Evolutionary conservation across 1,140 invertebrate genomes (phyloP), one percentile per base, ranked within the genome.

Genomic region (Drosophila pseudoananassae): DNA sequence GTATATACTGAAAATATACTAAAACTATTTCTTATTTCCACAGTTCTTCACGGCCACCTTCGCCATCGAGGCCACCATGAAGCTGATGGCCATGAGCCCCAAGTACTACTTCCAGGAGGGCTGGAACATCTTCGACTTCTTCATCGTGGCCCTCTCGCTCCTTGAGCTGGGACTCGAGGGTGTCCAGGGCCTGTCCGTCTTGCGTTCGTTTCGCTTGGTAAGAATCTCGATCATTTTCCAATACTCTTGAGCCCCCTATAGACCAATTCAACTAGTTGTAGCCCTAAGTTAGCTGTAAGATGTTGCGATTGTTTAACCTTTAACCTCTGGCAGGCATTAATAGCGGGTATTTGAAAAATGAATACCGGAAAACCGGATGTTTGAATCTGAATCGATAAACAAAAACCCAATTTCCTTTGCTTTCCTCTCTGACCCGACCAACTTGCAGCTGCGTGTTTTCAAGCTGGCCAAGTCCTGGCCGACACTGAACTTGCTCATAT

Each of bases 381-480:
- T 20, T 46, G 9, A 46, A 20, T 46, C 25, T 20, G 29, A 33
- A 6, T 50, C 47, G 12, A 25, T 17, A 15, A n/a, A 49, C 27
- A 14, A 46, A 38, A 15, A 50, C 12, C 51, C 51, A 17, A 7
- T 56, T 64, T 14, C 43, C 8, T 27, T 50, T 20, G 38, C 50
- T 65, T 45, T 45, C 56, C 49, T 46, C 7, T 20, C 17, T 46
- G 43, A 17, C 40, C 70, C 61, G 70, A 36, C 56, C 72, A 76
- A 78, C 74, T 95, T 95, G 88, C 94, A 99, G 98, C 94, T 99
- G 75, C 95, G 98, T 94, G 98, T 99, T 91, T 99, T 99, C 95
- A 99, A 99, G 95, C 94, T 99, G 92, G 98, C 98, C 72, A 99
- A 99, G 94, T 99, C 98, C 59, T 99, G 98, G 98, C 98, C 98